phyloP scores from a whole-genome alignment of 2,113 vertebrate species.

The Leucoraja erinaceus region DNA sequence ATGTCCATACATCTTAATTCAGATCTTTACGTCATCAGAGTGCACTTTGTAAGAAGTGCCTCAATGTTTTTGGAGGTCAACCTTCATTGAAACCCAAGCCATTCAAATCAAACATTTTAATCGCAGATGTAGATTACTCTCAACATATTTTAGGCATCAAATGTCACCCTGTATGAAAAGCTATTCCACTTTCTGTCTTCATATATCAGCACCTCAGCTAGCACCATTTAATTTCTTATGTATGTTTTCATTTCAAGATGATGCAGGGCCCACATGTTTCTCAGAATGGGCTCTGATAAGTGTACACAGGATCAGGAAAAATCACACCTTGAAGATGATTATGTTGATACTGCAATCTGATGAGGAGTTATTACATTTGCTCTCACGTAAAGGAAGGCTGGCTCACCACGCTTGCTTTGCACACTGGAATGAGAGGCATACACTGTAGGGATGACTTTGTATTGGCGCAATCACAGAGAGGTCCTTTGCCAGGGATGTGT shows the following conservation, averaged over 20 bases:
- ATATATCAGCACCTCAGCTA: slow-evolving; percentile 34
- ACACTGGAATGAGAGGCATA: neutral
- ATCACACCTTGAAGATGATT: slow-evolving; percentile 30
- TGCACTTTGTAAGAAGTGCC: neutral
- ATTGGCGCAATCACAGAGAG: neutral
- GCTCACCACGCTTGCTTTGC: neutral
- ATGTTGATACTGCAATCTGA: neutral
- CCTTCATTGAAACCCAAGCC: neutral
- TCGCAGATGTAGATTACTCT: slow-evolving; percentile 25
- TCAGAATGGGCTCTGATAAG: slow-evolving; percentile 15
- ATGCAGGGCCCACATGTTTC: slow-evolving; percentile 37
- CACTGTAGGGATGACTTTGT: neutral
- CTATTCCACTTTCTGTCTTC: slow-evolving; percentile 28
- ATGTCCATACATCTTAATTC: neutral
- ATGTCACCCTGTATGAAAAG: slow-evolving; percentile 4
- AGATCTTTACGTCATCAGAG: neutral
- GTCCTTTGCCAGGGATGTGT: neutral
- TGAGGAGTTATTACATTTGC: slow-evolving; percentile 13
- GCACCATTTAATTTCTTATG: slow-evolving; percentile 22
- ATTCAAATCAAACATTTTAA: neutral
- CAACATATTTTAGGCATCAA: neutral
- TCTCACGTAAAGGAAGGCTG: slow-evolving; percentile 10
- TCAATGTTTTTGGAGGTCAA: neutral
- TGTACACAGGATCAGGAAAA: slow-evolving; percentile 7
- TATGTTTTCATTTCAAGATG: slow-evolving; percentile 37